These are phyloP conservation scores for Stylophora pistillata DNA, from an alignment of 64 coral and sea anemone species.

Conservation along the genomic window DNA sequence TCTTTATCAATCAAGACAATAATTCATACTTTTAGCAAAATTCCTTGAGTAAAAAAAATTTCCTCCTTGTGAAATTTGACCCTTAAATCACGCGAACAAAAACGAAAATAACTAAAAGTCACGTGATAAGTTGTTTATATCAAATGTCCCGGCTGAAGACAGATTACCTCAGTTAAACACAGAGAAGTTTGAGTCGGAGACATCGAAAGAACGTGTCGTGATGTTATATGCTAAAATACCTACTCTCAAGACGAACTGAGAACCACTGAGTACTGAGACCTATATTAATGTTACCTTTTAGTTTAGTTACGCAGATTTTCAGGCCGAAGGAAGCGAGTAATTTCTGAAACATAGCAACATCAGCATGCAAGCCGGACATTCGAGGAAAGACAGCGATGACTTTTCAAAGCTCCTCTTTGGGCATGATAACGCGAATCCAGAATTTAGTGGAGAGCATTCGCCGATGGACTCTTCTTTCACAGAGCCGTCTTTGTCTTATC, in stretches of 20 bases:
- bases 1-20: neutral
- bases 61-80: neutral
- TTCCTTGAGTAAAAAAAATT: no score
- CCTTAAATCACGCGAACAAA: neutral
- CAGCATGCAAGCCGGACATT: slow-evolving; percentile 52
- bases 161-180: neutral
- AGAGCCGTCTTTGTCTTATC: slow-evolving; percentile 27
- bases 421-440: slow-evolving; percentile 21
- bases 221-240: neutral
- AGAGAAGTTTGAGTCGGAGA: neutral
- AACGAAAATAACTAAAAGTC: neutral
- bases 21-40: neutral
- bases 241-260: neutral
- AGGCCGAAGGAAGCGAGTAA: neutral
- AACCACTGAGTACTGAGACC: neutral
- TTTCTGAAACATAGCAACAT: neutral
- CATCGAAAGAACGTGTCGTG: neutral
- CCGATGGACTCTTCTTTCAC: neutral
- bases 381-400: slow-evolving; percentile 85
- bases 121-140: slow-evolving; percentile 1
- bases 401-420: slow-evolving; percentile 60
- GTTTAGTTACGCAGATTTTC: neutral
- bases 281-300: neutral
- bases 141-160: neutral
- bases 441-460: neutral